phyloP scores from a whole-genome alignment of 2,113 vertebrate species.

The Otolemur garnettii region DNA sequence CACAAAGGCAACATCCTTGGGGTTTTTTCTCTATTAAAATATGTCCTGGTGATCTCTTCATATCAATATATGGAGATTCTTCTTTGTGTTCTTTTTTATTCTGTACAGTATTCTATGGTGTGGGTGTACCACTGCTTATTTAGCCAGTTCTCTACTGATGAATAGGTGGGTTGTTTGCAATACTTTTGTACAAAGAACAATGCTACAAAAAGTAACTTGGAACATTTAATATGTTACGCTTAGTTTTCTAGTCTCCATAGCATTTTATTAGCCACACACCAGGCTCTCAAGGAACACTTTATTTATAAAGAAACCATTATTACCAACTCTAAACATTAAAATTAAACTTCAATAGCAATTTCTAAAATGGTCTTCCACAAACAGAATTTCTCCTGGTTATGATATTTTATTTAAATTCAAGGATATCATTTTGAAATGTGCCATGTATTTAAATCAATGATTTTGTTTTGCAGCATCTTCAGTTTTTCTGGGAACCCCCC shows the following conservation, averaged over 20 bases:
- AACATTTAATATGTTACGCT: not conserved
- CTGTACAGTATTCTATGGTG: not conserved
- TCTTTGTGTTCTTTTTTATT: not conserved
- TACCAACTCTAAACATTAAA: slow-evolving; percentile 25
- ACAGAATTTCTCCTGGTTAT: not conserved
- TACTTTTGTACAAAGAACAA: slow-evolving; percentile 37
- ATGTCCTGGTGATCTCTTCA: not conserved
- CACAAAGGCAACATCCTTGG: not conserved
- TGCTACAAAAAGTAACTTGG: slow-evolving; percentile 3
- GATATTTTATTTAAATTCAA: slow-evolving; percentile 3
- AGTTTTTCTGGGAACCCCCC: slow-evolving; percentile 26
- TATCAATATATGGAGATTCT: not conserved
- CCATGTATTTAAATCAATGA: slow-evolving; percentile 39
- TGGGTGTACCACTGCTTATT: not conserved
- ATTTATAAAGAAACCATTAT: slow-evolving; percentile 15
- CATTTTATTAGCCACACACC: not conserved
- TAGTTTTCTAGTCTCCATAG: not conserved
- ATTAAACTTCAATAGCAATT: slow-evolving; percentile 40
- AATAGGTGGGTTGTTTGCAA: not conserved
- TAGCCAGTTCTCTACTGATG: not conserved
- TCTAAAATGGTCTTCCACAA: slow-evolving; percentile 25
- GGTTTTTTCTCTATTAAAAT: not conserved
- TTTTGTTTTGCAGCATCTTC: not conserved
- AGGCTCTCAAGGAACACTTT: not conserved
- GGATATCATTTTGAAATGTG: not conserved